Evolutionary conservation across 2,113 vertebrate species (phyloP).

Genomic region (Dicaeum eximium): DNA sequence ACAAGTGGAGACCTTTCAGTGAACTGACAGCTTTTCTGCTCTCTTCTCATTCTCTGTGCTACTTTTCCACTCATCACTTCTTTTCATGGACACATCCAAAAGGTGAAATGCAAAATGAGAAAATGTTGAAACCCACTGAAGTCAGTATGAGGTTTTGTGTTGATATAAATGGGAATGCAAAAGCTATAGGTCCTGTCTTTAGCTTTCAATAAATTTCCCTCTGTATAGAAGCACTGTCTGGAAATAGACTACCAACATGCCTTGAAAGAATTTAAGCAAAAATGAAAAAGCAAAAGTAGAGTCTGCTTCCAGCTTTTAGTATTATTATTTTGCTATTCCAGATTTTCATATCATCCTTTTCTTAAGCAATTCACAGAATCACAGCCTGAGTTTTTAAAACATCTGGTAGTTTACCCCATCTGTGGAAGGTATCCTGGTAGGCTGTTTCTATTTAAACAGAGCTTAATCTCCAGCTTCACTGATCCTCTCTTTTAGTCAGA

Average conservation of each 20-base stretch:
- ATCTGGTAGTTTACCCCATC: background rate
- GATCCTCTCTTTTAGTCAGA: constrained; percentile 24
- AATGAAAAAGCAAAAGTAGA: background rate
- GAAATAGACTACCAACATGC: background rate
- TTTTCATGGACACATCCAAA: background rate
- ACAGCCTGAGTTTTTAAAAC: background rate
- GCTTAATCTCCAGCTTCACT: constrained; percentile 60
- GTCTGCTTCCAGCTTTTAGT: background rate
- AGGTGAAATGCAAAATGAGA: background rate
- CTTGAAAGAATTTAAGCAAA: background rate
- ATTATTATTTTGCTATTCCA: background rate
- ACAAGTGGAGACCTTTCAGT: background rate
- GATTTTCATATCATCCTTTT: background rate
- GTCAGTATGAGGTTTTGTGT: background rate
- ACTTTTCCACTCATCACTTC: accelerated
- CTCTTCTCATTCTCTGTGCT: background rate
- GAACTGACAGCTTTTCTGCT: background rate
- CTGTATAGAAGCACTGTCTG: background rate
- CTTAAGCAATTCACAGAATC: background rate
- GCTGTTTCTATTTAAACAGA: background rate
- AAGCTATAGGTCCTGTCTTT: background rate
- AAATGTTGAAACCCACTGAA: background rate
- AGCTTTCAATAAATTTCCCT: background rate
- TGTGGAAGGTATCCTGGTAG: background rate
- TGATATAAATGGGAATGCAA: background rate